A percentile compares a stretch with the other conserved stretches of the same genome.
phyloP scores from a whole-genome alignment of 2,113 vertebrate species.

The Lepisosteus osseus region DNA sequence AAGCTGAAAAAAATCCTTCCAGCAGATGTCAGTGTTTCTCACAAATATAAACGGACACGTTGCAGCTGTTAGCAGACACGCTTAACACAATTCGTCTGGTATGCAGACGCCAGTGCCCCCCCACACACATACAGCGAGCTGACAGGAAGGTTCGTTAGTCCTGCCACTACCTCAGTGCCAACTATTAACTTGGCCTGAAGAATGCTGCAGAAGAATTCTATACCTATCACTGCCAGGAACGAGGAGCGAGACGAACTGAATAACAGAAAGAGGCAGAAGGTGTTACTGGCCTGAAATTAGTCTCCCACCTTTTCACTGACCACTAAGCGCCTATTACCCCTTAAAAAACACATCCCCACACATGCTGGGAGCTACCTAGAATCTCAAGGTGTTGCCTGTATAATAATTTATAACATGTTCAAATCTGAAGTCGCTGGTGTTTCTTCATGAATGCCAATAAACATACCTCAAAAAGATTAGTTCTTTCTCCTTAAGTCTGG shows the following conservation, averaged over 20 bases:
- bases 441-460: background rate
- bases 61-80: slow-evolving; percentile 12
- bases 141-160: background rate
- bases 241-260: background rate
- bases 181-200: background rate
- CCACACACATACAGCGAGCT: background rate
- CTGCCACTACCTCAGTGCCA: background rate
- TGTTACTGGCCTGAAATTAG: too few species aligned
- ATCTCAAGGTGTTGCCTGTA: background rate
- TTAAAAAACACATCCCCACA: background rate
- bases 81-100: slow-evolving; percentile 20
- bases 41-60: background rate
- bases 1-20: slow-evolving; percentile 13
- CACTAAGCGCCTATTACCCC: background rate
- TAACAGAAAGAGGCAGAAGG: background rate
- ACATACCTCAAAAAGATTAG: background rate
- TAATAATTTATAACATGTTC: background rate
- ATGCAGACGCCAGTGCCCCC: slow-evolving; percentile 15
- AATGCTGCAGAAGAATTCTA: background rate
- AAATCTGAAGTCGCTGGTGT: background rate
- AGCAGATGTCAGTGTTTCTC: slow-evolving; percentile 39
- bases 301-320: background rate
- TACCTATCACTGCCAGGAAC: background rate
- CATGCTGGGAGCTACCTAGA: background rate
- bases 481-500: too few species aligned